These are phyloP conservation scores for Parnassius glacialis DNA, from an alignment of 2,888 invertebrate species.

Conservation along the genomic window DNA sequence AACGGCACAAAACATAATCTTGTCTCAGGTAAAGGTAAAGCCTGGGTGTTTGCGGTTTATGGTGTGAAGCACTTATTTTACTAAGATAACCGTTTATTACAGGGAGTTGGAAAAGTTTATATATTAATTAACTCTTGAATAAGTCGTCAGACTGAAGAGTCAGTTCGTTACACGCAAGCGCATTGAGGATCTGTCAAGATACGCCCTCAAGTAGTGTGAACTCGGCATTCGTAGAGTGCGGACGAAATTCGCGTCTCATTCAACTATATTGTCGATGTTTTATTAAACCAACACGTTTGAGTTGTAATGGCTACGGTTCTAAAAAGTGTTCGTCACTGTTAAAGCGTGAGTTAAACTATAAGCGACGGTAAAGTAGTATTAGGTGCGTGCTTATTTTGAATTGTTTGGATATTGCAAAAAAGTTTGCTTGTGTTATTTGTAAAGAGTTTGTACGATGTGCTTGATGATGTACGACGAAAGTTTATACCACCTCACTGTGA, in stretches of 20 bases:
- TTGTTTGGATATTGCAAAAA: slow-evolving; percentile 34
- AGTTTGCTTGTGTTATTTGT: slow-evolving; percentile 38
- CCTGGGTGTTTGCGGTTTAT: too few species aligned
- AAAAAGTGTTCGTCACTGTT: slow-evolving; percentile 45
- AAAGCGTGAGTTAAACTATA: slow-evolving; percentile 49
- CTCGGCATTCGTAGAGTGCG: slow-evolving; percentile 51
- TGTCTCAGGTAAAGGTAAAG: slow-evolving; percentile 8
- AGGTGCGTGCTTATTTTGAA: slow-evolving; percentile 29
- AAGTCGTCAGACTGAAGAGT: slow-evolving; percentile 75
- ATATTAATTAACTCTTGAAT: slow-evolving; percentile 79
- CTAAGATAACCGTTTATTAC: slow-evolving; percentile 70
- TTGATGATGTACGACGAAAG: slow-evolving; percentile 56
- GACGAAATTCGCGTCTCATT: slow-evolving; percentile 44
- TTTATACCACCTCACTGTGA: slow-evolving; percentile 62
- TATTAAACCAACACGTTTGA: slow-evolving; percentile 48
- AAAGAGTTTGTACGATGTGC: slow-evolving; percentile 61
- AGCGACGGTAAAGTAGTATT: slow-evolving; percentile 30
- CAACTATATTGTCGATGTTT: slow-evolving; percentile 43
- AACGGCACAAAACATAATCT: not conserved
- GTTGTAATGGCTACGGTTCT: slow-evolving; percentile 48
- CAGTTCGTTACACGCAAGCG: slow-evolving; percentile 74
- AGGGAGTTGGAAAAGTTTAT: slow-evolving; percentile 74
- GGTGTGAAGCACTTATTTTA: slow-evolving; percentile 47
- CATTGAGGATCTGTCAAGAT: slow-evolving; percentile 54
- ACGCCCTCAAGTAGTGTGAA: slow-evolving; percentile 71